Evolutionary conservation across 2,888 invertebrate species (phyloP).

Genomic region (Hydroisotoma schaefferi): DNA sequence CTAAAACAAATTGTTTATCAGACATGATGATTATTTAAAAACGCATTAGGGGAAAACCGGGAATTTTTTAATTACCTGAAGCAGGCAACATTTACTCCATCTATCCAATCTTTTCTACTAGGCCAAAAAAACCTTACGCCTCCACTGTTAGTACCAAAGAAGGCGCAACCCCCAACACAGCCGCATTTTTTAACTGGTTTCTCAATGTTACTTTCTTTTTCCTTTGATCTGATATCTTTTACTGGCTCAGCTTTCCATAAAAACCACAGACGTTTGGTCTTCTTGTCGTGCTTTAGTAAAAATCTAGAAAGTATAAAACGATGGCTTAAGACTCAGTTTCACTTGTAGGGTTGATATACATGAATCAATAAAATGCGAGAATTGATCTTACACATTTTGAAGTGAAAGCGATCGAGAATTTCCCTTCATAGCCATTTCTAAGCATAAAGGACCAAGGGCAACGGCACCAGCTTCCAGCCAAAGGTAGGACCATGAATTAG

Average conservation of each 20-base stretch:
- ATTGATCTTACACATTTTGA: conserved; percentile 66
- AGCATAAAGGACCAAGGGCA: conserved; percentile 80
- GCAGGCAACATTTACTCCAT: conserved; percentile 77
- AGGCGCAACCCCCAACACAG: conserved; percentile 89
- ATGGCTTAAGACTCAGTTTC: neutral
- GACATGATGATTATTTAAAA: neutral
- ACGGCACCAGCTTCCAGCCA: conserved; percentile 92
- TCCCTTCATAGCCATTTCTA: conserved; percentile 83
- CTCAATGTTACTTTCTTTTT: conserved; percentile 56
- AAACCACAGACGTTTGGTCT: conserved; percentile 86
- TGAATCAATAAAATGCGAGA: conserved; percentile 1
- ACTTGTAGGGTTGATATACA: neutral
- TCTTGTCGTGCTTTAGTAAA: conserved; percentile 76
- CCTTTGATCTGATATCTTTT: conserved; percentile 50
- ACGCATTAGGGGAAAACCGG: neutral
- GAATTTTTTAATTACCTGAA: conserved; percentile 52
- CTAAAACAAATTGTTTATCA: conserved; percentile 53
- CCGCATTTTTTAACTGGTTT: conserved; percentile 67
- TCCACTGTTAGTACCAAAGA: conserved; percentile 89
- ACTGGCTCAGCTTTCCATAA: conserved; percentile 72
- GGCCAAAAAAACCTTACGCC: conserved; percentile 86
- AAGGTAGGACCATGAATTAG: conserved; percentile 58
- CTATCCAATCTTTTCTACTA: conserved; percentile 70
- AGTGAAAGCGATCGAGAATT: conserved; percentile 55
- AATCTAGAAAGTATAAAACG: conserved; percentile 54